Base-by-base conservation (phyloP, 2,113 vertebrate genomes). In the Rhipidura dahli region DNA sequence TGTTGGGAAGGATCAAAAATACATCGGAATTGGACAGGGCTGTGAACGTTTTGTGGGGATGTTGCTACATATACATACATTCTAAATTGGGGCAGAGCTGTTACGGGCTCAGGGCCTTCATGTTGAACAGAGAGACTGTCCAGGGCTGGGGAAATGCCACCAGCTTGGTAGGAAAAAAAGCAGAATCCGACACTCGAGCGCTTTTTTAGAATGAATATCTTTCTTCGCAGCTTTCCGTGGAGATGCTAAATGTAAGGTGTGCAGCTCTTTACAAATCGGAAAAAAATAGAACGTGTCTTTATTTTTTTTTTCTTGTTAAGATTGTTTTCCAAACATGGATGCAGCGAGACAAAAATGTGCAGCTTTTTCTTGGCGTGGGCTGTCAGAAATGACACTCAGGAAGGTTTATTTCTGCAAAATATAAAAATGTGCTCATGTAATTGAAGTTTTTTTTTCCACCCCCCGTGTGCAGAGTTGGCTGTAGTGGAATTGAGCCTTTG, bases 271-370 rank as follows among this genome's bases (percentile, higher is more conserved):
- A 71, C 24, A 51, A 53, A 76, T 2, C 7, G 12, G 50, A 65
- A 64, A 77, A 44, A 87, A 77, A 78, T 56, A 73, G 45, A 42
- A 11, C 5, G 10, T 21, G 8, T 71, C 6, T 64, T 10, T 73
- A 54, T 84, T 35, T 27, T 49, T 68, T 49, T 68, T 31, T 10
- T 17, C 7, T 31, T 50, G 47, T 54, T 17, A 30, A 77, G 42
- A 21, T 51, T 89, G 84, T 71, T 93, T 97, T 91, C 94, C 88
- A 91, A 96, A 95, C 66, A 49, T 28, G 68, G 84, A 44, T 76
- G 35, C 42, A 81, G 61, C 0, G 63, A 91, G 90, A 80, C 61
- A 69, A 65, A 89, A 79, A 78, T 3, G 18, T 39, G 57, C 13
- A 1, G n/a, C 19, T 53, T 79, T 85, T 75, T 39, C 77, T 76